These are phyloP conservation scores for Cenopis cana DNA, from an alignment of 2,888 invertebrate genomes.

Conservation along the genomic window DNA sequence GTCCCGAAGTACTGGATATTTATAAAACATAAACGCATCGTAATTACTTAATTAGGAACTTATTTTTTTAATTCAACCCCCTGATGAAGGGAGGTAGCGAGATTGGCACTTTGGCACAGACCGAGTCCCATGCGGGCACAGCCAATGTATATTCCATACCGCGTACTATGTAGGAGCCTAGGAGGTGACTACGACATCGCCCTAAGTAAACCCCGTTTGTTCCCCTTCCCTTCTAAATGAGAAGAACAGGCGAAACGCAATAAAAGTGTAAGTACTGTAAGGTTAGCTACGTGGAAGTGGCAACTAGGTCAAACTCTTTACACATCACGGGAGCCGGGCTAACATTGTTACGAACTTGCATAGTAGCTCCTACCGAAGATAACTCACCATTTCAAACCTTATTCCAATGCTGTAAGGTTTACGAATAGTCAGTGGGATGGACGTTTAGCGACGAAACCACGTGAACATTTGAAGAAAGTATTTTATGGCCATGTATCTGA, in stretches of 20 bases:
- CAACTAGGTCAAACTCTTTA: conserved; percentile 24
- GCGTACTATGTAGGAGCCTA: background rate
- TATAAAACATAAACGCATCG: too few relatives aligned
- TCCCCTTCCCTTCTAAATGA: conserved; percentile 4
- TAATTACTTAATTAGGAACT: too few relatives aligned
- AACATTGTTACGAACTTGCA: conserved; percentile 23
- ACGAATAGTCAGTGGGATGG: background rate
- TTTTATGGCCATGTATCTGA: background rate
- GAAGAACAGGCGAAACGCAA: background rate
- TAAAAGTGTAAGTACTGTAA: conserved; percentile 2
- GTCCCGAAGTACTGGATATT: too few relatives aligned
- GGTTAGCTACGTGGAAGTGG: background rate
- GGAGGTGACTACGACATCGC: too few relatives aligned
- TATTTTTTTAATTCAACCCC: too few relatives aligned
- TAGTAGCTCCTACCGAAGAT: background rate
- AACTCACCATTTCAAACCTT: background rate
- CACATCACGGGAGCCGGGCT: conserved; percentile 2
- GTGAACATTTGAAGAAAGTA: background rate
- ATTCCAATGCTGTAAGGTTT: background rate
- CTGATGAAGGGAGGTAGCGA: too few relatives aligned
- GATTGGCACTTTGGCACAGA: too few relatives aligned
- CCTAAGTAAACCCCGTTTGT: background rate
- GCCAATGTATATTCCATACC: background rate
- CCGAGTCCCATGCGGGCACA: too few relatives aligned
- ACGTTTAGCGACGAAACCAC: background rate